Percentiles rank a stretch among this genome's conserved stretches.
Conservation (phyloP, 2,888 invertebrate genomes). For the Cheiracanthium punctorium region DNA sequence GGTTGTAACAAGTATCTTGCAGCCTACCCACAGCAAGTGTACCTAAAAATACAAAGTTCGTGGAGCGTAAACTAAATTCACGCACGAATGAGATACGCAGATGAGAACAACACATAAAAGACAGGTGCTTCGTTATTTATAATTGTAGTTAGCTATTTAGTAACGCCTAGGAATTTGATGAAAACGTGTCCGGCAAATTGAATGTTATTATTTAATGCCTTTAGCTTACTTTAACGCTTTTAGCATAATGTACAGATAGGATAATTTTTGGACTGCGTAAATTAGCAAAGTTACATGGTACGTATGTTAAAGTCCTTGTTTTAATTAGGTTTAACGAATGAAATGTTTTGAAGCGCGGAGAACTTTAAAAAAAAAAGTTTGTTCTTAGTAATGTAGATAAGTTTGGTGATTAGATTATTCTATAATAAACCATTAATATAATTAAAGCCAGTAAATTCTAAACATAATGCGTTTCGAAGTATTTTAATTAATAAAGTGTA, state of each 20-base stretch:
- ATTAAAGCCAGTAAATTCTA: too few relatives aligned
- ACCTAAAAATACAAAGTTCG: not conserved
- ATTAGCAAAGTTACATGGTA: too few relatives aligned
- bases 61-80: not conserved
- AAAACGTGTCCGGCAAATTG: constrained; percentile 1
- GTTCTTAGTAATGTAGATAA: too few relatives aligned
- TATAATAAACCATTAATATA: too few relatives aligned
- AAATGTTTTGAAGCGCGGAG: too few relatives aligned
- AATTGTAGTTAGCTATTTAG: constrained; percentile 10
- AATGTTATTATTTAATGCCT: constrained; percentile 5
- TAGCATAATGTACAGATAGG: not conserved
- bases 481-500: too few relatives aligned
- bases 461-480: too few relatives aligned
- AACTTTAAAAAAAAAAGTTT: too few relatives aligned
- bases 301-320: too few relatives aligned
- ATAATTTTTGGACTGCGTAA: too few relatives aligned
- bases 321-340: too few relatives aligned
- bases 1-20: not conserved
- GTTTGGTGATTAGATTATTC: too few relatives aligned
- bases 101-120: not conserved
- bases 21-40: not conserved
- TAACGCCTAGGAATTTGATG: not conserved
- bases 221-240: not conserved
- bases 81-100: not conserved
- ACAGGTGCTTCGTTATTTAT: not conserved